These are phyloP conservation scores for Hylyphantes graminicola DNA, from an alignment of 1,140 invertebrate species.

Conservation along the genomic window DNA sequence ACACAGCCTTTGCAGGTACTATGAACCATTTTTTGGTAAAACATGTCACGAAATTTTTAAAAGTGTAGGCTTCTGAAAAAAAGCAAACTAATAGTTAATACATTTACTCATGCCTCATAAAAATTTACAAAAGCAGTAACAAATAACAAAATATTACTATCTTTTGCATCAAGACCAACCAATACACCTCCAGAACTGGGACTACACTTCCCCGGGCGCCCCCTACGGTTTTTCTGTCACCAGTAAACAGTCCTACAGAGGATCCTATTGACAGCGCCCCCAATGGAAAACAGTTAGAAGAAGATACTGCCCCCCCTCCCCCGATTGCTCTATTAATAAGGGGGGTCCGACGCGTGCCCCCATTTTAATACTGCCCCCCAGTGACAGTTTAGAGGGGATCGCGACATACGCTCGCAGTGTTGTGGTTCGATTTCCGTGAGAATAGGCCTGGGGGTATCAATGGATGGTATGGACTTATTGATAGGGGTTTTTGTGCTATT, in stretches of 20 bases:
- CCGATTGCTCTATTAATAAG: conserved; percentile 51
- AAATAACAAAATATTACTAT: too few species aligned
- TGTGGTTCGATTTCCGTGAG: neutral
- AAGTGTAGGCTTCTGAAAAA: too few species aligned
- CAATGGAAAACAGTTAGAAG: conserved; percentile 43
- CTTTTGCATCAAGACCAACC: too few species aligned
- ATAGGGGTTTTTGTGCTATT: conserved; percentile 15
- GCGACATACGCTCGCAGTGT: neutral
- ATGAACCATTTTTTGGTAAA: too few species aligned
- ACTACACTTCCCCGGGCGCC: neutral
- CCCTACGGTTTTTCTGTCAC: conserved; percentile 26
- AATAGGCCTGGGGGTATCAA: conserved; percentile 7
- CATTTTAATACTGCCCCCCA: neutral
- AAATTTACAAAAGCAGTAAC: too few species aligned
- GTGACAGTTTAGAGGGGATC: conserved; percentile 35
- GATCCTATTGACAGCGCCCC: conserved; percentile 7
- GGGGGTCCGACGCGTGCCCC: conserved; percentile 25
- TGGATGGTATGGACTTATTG: conserved; percentile 20
- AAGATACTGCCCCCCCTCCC: neutral
- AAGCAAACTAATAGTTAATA: too few species aligned
- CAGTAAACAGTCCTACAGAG: conserved; percentile 40
- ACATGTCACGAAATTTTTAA: too few species aligned
- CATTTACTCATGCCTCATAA: too few species aligned
- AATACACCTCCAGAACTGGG: neutral
- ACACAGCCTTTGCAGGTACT: too few species aligned